Conservation (phyloP, 2,888 invertebrate species). For the Chironomus riparius region DNA sequence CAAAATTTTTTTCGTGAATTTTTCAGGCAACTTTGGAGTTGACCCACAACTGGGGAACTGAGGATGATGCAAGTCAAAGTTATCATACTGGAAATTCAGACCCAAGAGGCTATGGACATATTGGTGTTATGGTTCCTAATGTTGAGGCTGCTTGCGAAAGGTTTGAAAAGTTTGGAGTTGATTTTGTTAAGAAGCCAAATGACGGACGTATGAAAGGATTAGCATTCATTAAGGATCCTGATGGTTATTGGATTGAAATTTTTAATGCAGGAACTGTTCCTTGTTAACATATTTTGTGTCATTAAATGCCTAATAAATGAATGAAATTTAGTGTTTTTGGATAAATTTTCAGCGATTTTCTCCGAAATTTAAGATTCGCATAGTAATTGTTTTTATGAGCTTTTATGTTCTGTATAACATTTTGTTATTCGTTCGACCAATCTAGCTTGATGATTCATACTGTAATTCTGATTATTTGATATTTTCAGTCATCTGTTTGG, state of each 20-base stretch:
- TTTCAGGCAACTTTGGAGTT: slow-evolving; percentile 69
- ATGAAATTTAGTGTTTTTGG: not conserved
- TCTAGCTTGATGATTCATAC: too few species aligned
- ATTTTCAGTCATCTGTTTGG: too few species aligned
- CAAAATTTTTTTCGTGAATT: not conserved
- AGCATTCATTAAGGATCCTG: slow-evolving; percentile 92
- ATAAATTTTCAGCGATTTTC: too few species aligned
- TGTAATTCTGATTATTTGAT: too few species aligned
- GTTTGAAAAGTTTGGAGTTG: slow-evolving; percentile 77
- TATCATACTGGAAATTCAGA: slow-evolving; percentile 90
- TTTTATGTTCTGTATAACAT: too few species aligned
- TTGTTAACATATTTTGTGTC: not conserved
- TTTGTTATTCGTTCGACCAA: too few species aligned
- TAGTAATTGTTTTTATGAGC: too few species aligned
- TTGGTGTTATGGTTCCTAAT: slow-evolving; percentile 83
- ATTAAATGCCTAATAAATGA: too few species aligned
- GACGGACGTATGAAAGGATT: slow-evolving; percentile 91
- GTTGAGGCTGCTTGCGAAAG: slow-evolving; percentile 75
- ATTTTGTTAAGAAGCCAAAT: slow-evolving; percentile 81
- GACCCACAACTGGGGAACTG: slow-evolving; percentile 95
- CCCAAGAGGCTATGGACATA: slow-evolving; percentile 62
- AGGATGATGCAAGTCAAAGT: slow-evolving; percentile 62
- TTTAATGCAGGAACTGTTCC: slow-evolving; percentile 47
- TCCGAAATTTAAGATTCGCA: too few species aligned
- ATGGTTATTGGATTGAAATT: slow-evolving; percentile 95